These are phyloP conservation scores for Amblyraja radiata DNA, from an alignment of 2,797 vertebrate species.

Conservation along the genomic window DNA sequence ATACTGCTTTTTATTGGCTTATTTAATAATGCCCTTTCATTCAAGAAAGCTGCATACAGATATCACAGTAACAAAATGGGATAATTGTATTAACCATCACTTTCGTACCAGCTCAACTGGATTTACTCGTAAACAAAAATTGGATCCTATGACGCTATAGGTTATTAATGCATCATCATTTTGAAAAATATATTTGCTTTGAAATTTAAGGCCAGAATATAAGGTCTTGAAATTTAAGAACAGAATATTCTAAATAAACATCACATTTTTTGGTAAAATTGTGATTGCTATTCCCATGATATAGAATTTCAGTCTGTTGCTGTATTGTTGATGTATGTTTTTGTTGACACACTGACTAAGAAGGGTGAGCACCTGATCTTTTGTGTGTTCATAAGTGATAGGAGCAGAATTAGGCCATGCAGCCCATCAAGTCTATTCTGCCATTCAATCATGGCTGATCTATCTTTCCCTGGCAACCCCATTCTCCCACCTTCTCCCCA, in stretches of 20 bases:
- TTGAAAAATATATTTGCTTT: neutral
- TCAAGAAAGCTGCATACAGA: neutral
- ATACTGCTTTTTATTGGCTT: conserved; percentile 15
- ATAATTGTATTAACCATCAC: conserved; percentile 8
- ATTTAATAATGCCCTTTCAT: neutral
- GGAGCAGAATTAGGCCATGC: too few species aligned
- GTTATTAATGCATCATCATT: neutral
- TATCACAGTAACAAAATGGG: neutral
- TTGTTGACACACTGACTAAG: neutral
- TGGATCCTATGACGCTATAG: neutral
- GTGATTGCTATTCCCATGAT: neutral
- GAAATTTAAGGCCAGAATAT: neutral
- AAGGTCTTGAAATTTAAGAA: neutral
- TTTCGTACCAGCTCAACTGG: neutral
- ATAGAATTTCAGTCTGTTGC: neutral
- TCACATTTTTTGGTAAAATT: neutral
- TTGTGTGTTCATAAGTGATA: too few species aligned
- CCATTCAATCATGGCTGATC: too few species aligned
- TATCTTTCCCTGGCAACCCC: too few species aligned
- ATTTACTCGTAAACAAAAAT: neutral
- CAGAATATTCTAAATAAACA: neutral
- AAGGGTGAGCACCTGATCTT: too few species aligned
- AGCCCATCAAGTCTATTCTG: too few species aligned
- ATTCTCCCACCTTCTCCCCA: too few species aligned
- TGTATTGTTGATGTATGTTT: neutral